phyloP scores from a whole-genome alignment of 2,888 invertebrate species.

The Catocala nupta region DNA sequence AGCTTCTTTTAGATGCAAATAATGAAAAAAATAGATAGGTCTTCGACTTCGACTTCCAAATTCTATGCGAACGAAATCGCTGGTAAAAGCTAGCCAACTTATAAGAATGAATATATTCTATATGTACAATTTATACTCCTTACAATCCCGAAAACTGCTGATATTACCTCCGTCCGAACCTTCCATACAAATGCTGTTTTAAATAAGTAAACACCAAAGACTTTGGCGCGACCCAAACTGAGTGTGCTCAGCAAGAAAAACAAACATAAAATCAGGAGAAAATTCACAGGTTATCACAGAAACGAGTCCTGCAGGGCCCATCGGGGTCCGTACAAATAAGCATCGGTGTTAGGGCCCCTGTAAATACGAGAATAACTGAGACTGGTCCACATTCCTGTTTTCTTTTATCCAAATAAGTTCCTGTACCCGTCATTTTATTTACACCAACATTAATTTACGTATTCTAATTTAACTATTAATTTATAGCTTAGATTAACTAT shows the following conservation, averaged over 20 bases:
- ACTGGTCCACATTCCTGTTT: conserved; percentile 27
- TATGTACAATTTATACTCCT: conserved; percentile 1
- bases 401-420: conserved; percentile 5
- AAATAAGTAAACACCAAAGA: conserved; percentile 51
- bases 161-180: conserved; percentile 16
- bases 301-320: conserved; percentile 56
- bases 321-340: conserved; percentile 52
- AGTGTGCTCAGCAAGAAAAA: conserved; percentile 41
- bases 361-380: conserved; percentile 25
- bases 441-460: no score
- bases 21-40: no score
- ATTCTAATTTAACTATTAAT: no score
- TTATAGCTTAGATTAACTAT: no score
- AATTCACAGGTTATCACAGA: conserved; percentile 59
- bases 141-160: conserved; percentile 23
- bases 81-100: no score
- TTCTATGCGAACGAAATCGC: no score
- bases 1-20: no score
- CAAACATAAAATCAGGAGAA: conserved; percentile 59
- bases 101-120: not conserved
- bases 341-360: conserved; percentile 42
- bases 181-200: conserved; percentile 50
- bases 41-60: no score
- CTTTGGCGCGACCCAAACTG: not conserved
- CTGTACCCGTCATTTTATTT: no score